phyloP scores from a whole-genome alignment of 2,797 vertebrate species.

The Delichon dasypus region DNA sequence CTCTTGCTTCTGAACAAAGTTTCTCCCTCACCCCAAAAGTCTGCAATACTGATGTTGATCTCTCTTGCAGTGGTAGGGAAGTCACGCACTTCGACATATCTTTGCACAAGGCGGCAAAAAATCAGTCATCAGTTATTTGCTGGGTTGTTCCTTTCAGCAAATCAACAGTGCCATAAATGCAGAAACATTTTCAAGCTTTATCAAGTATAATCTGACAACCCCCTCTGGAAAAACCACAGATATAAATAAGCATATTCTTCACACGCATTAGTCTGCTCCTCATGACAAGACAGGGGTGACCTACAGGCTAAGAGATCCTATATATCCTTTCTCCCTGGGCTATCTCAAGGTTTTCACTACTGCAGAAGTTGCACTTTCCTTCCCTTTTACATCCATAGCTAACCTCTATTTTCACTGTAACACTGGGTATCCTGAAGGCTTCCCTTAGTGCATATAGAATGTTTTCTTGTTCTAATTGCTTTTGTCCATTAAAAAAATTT shows the following conservation, averaged over 20 bases:
- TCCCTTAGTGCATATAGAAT: neutral
- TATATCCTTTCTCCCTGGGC: neutral
- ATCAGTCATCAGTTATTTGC: constrained; percentile 57
- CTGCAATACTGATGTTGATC: neutral
- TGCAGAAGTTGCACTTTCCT: neutral
- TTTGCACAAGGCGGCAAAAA: constrained; percentile 30
- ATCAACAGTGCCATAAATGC: constrained; percentile 30
- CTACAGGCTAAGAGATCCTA: neutral
- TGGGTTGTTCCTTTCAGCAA: constrained; percentile 47
- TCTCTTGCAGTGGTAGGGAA: neutral
- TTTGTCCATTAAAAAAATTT: neutral
- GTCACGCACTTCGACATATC: neutral
- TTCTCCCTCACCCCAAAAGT: neutral
- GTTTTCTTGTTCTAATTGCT: neutral
- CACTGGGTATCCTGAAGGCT: neutral
- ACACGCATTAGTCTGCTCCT: constrained; percentile 21
- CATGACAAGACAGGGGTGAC: constrained; percentile 18
- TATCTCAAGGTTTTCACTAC: neutral
- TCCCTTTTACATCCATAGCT: neutral
- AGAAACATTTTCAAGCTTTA: constrained; percentile 60
- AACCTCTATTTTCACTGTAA: neutral
- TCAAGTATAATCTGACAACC: constrained; percentile 56
- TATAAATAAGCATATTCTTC: constrained; percentile 54
- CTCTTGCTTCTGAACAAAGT: neutral
- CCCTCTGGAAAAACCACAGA: constrained; percentile 54